A percentile compares a stretch with the other conserved stretches of the same genome.
These are phyloP conservation scores for Xanthostigma xanthostigma DNA, from an alignment of 2,888 invertebrate genomes.

Conservation along the genomic window DNA sequence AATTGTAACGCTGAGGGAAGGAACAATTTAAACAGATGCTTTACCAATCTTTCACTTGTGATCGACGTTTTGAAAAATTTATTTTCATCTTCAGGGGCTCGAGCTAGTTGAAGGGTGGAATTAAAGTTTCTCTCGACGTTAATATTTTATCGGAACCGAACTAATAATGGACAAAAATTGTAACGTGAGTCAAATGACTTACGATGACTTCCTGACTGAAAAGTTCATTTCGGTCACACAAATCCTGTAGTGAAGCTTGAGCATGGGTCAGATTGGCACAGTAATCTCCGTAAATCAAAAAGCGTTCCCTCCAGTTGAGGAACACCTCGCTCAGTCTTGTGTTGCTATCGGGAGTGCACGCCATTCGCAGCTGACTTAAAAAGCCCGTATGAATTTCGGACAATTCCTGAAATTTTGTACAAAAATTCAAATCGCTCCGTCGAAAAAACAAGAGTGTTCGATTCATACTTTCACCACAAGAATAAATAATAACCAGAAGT, in stretches of 20 bases:
- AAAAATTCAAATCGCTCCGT: constrained; percentile 5
- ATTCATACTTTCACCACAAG: too few species aligned
- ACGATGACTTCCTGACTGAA: constrained; percentile 55
- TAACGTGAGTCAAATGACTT: constrained; percentile 20
- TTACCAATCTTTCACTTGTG: too few species aligned
- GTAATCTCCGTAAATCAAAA: constrained; percentile 89
- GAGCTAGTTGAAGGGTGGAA: too few species aligned
- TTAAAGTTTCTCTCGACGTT: too few species aligned
- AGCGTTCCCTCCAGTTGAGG: constrained; percentile 76
- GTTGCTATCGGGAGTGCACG: constrained; percentile 44
- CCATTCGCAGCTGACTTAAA: constrained; percentile 62
- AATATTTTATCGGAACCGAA: too few species aligned
- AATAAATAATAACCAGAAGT: too few species aligned
- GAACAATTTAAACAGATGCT: too few species aligned
- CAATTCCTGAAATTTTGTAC: constrained; percentile 45
- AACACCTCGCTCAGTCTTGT: constrained; percentile 67
- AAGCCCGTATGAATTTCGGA: constrained; percentile 77
- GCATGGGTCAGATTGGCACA: constrained; percentile 86
- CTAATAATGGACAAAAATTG: not conserved
- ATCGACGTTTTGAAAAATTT: too few species aligned
- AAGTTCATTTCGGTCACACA: constrained; percentile 48
- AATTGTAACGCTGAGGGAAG: not conserved
- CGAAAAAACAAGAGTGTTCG: not conserved
- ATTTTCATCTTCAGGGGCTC: too few species aligned
- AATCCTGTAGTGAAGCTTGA: constrained; percentile 68